Percentiles rank a stretch among this genome's conserved stretches.
Evolutionary conservation across 2,888 invertebrate species (phyloP).

Genomic region (Selenia dentaria): DNA sequence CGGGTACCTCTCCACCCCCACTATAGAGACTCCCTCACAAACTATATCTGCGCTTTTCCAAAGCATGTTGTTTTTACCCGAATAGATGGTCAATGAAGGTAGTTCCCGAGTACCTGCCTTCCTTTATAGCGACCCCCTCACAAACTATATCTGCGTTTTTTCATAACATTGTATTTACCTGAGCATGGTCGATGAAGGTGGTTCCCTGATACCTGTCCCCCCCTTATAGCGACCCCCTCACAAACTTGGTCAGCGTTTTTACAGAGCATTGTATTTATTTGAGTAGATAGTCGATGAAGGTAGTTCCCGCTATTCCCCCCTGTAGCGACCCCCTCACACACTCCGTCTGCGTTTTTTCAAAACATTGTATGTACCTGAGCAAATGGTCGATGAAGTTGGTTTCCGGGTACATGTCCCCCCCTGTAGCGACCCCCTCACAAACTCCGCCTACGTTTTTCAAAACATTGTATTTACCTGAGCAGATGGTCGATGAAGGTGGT

Average conservation of each 20-base stretch:
- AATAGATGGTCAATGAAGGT: constrained; percentile 99
- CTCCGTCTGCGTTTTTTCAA: constrained; percentile 96
- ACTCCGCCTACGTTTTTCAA: constrained; percentile 97
- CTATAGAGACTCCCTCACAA: constrained; percentile 98
- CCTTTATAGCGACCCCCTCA: constrained; percentile 99
- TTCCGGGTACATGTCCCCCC: constrained; percentile 99
- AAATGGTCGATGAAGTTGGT: constrained; percentile 99
- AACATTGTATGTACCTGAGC: constrained; percentile 90
- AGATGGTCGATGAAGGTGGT: constrained; percentile 99
- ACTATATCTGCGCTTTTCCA: constrained; percentile 97
- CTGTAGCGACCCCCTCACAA: constrained; percentile 98
- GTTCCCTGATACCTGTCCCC: constrained; percentile 99
- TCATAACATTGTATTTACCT: constrained; percentile 88
- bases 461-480: constrained; percentile 86
- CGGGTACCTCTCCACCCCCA: constrained; percentile 99
- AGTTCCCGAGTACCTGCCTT: constrained; percentile 98
- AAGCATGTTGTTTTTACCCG: constrained; percentile 85
- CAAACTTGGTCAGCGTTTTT: constrained; percentile 98
- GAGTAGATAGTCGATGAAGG: constrained; percentile 98
- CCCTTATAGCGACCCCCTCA: constrained; percentile 99
- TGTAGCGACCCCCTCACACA: constrained; percentile 98
- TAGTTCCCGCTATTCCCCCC: constrained; percentile 99
- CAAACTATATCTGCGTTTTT: constrained; percentile 98
- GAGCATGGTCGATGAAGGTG: constrained; percentile 98
- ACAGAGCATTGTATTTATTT: constrained; percentile 95